Conservation (phyloP, 2,113 vertebrate genomes). For the Cairina moschata region DNA sequence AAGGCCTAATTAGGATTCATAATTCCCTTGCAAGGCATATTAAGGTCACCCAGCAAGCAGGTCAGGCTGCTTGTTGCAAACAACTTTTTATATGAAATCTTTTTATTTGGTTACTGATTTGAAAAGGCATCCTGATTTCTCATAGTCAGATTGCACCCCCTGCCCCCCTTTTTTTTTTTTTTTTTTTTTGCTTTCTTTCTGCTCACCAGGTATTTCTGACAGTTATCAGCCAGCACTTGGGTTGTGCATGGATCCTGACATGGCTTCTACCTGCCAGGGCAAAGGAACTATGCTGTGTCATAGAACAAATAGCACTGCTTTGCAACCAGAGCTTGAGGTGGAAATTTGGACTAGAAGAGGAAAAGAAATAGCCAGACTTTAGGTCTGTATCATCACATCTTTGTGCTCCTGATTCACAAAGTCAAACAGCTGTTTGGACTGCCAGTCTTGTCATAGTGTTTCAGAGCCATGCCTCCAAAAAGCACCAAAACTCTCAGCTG, state of each 20-base stretch:
- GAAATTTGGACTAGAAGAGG: neutral
- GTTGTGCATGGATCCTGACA: neutral
- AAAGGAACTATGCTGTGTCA: fast-evolving
- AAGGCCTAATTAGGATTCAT: neutral
- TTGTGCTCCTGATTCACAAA: neutral
- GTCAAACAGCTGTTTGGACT: neutral
- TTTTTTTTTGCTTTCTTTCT: fast-evolving
- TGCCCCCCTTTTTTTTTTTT: fast-evolving
- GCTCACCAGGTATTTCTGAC: neutral
- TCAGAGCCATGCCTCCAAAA: neutral
- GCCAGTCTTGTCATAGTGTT: neutral
- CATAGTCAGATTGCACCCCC: neutral
- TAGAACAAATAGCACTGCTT: neutral
- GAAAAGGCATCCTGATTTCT: neutral
- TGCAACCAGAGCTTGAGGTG: neutral
- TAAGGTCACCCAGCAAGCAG: neutral
- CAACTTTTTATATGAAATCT: neutral
- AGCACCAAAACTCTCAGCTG: neutral
- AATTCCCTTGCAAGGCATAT: neutral
- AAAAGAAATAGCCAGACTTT: neutral
- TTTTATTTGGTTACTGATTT: neutral
- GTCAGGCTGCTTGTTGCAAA: neutral
- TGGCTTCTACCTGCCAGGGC: neutral
- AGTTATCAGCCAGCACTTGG: neutral
- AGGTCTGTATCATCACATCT: neutral